Evolutionary conservation across 2,888 invertebrate genomes (phyloP).

Genomic region (Pollenia labialis): DNA sequence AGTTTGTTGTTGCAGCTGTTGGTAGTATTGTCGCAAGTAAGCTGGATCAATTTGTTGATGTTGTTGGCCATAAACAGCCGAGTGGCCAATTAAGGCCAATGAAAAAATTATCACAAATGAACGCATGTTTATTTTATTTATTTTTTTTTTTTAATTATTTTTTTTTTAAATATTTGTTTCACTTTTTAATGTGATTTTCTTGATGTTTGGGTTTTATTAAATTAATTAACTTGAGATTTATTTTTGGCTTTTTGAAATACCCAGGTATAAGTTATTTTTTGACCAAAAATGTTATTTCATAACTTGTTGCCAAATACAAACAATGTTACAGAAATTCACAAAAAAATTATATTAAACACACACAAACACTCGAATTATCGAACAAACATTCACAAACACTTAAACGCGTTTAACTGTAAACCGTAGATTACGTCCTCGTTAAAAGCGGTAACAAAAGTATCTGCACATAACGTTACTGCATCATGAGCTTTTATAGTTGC

Average conservation of each 20-base stretch:
- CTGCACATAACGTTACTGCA: constrained; percentile 67
- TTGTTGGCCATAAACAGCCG: constrained; percentile 77
- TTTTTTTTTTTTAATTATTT: constrained; percentile 48
- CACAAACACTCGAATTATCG: constrained; percentile 2
- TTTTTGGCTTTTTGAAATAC: constrained; percentile 29
- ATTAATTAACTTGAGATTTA: constrained; percentile 39
- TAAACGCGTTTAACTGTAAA: constrained; percentile 47
- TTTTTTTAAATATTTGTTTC: constrained; percentile 13
- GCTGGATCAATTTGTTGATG: constrained; percentile 84
- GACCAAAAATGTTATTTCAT: constrained; percentile 68
- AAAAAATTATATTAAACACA: constrained; percentile 11
- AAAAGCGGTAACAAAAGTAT: constrained; percentile 71
- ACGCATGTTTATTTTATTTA: constrained; percentile 75
- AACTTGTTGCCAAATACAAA: constrained; percentile 45
- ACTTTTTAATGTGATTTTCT: constrained; percentile 22
- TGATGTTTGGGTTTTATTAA: constrained; percentile 52
- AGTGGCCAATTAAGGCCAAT: constrained; percentile 76
- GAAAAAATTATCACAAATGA: constrained; percentile 78
- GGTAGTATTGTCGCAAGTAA: constrained; percentile 83
- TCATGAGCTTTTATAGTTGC: constrained; percentile 73
- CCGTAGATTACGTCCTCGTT: constrained; percentile 68
- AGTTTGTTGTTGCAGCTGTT: constrained; percentile 82
- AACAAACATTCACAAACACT: constrained; percentile 28
- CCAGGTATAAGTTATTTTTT: constrained; percentile 31
- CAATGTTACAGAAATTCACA: constrained; percentile 16